These are phyloP conservation scores for Mycteria americana DNA, from an alignment of 2,797 vertebrate genomes.

Conservation along the genomic window DNA sequence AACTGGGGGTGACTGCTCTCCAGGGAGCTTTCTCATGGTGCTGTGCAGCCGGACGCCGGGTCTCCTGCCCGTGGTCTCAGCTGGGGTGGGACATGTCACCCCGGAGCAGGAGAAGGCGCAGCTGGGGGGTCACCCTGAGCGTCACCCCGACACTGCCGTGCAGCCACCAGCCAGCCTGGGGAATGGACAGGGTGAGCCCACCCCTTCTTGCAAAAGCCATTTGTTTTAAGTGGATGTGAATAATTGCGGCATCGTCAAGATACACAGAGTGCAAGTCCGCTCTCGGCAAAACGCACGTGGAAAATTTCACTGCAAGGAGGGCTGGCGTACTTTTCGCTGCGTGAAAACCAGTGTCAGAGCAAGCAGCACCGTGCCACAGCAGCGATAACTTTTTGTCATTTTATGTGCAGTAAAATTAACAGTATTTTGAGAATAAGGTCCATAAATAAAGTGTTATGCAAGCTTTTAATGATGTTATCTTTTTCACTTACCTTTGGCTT, in stretches of 20 bases:
- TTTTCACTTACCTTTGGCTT: not conserved
- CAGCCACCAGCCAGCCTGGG: not conserved
- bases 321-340: too few relatives aligned
- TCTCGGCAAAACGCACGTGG: fast-evolving
- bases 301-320: not conserved
- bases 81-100: not conserved
- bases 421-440: not conserved
- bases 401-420: not conserved
- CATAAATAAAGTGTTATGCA: not conserved
- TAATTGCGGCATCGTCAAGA: fast-evolving
- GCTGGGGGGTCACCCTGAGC: not conserved
- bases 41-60: too few relatives aligned
- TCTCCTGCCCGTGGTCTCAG: fast-evolving
- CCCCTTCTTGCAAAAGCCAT: too few relatives aligned
- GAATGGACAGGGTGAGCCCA: not conserved
- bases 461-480: not conserved
- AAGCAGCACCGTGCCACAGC: not conserved
- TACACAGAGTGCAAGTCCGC: fast-evolving
- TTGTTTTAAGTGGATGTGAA: not conserved
- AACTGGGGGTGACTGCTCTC: not conserved
- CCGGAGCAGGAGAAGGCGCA: not conserved
- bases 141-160: not conserved
- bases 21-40: fast-evolving
- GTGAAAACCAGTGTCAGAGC: not conserved
- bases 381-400: not conserved